Evolutionary conservation across 1,140 invertebrate genomes (phyloP), one percentile per base, ranked within the genome.

Genomic region (Halesus radiatus): DNA sequence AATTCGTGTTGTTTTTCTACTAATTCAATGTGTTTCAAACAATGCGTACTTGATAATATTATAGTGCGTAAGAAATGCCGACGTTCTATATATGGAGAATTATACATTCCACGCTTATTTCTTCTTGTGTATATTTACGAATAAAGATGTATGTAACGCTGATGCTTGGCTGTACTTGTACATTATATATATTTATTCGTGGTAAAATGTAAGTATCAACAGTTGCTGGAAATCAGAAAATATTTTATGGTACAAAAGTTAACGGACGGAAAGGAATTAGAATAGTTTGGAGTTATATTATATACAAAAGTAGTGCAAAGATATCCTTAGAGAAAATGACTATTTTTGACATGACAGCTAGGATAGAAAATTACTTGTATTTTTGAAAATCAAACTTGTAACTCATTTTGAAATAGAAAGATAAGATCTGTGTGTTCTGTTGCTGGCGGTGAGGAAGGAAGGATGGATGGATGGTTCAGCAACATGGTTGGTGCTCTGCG

Each of bases 341-440:
- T 83, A 83, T 83, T 83, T 83, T 83, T 83, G 81, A 83, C 81
- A 83, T 83, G 81, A 83, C 79, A 83, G 73, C 56, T 83, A 83
- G 81, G 72, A 58, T 83, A 83, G 81, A 72, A 54, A 68, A 53
- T 80, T 70, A 76, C 80, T 76, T 83, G 79, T 83, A 83, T 83
- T 83, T 83, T 83, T 80, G 79, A 78, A 78, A 53, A 80, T 72
- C 58, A 76, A 75, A 78, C 29, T 77, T 80, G 68, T 53, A 60
- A 64, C 74, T 58, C 77, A 74, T 70, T 72, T 76, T 23, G 53
- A 62, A 77, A 70, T 75, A 52, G 58, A 77, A 70, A 72, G 26
- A 26, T 29, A 64, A 79, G 23, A 64, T 64, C 18, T 70, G 18
- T 50, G 15, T 54, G 52, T 26, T 53, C 4, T 7, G 20, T n/a